These are phyloP conservation scores for Menidia beryllina DNA, from an alignment of 2,113 vertebrate species.

Conservation along the genomic window DNA sequence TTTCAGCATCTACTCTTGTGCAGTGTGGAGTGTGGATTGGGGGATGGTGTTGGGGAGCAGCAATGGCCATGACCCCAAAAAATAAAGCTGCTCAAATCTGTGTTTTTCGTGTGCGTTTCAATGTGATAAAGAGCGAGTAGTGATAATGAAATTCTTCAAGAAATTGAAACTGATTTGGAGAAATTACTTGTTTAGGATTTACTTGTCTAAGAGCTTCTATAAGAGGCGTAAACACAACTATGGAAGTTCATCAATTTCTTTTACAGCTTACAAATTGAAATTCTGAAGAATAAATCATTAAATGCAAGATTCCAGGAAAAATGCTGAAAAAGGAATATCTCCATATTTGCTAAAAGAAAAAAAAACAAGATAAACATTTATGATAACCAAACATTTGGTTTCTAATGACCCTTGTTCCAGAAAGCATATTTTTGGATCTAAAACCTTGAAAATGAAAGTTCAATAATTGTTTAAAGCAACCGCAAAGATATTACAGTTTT, in stretches of 20 bases:
- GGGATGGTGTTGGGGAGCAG: conserved; percentile 9
- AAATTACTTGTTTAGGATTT: conserved; percentile 1
- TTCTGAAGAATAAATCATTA: not conserved
- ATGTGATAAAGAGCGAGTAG: conserved; percentile 1
- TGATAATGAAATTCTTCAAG: conserved; percentile 1
- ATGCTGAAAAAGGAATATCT: not conserved
- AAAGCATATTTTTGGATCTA: conserved; percentile 21
- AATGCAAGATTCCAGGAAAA: not conserved
- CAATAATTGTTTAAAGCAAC: conserved; percentile 23
- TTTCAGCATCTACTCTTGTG: conserved; percentile 59
- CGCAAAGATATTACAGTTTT: conserved; percentile 48
- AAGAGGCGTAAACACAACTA: not conserved
- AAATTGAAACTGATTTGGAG: not conserved
- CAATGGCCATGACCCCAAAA: conserved; percentile 48
- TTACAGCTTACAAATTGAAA: not conserved
- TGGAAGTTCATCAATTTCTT: not conserved
- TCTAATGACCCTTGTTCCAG: too few relatives aligned
- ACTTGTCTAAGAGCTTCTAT: not conserved
- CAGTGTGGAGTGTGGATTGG: conserved; percentile 21
- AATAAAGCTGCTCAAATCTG: conserved; percentile 35
- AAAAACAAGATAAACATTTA: not conserved
- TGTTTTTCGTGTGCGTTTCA: not conserved
- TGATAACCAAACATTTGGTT: too few relatives aligned
- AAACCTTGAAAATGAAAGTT: conserved; percentile 40
- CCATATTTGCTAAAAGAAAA: not conserved